Percentiles rank a stretch among this genome's conserved stretches.
Evolutionary conservation across 2,888 invertebrate genomes (phyloP).

Genomic region (Erebia epiphron): DNA sequence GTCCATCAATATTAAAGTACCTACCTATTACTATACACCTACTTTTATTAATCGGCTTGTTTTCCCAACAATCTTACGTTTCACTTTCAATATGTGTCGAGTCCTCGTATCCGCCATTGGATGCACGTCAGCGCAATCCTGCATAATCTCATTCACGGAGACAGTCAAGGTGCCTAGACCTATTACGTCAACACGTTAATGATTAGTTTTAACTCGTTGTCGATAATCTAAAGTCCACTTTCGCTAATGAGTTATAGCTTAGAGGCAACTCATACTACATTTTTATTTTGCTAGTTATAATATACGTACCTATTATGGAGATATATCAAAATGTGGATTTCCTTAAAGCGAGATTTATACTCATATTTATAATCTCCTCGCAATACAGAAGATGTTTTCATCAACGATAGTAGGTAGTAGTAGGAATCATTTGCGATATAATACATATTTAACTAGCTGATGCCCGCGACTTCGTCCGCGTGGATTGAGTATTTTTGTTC

Average conservation of each 20-base stretch:
- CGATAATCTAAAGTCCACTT: constrained; percentile 46
- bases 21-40: neutral
- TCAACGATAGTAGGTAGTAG: no score
- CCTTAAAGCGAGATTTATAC: no score
- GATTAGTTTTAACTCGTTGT: constrained; percentile 32
- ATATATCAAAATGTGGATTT: no score
- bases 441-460: no score
- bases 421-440: no score
- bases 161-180: constrained; percentile 4
- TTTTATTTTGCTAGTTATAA: neutral
- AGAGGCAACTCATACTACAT: constrained; percentile 12
- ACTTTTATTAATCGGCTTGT: constrained; percentile 2
- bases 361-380: no score
- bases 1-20: no score
- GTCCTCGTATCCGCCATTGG: neutral
- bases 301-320: no score
- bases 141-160: neutral
- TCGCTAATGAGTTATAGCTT: constrained; percentile 51
- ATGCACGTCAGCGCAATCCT: neutral
- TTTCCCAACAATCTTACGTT: neutral
- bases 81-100: constrained; percentile 2
- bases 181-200: constrained; percentile 19
- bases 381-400: no score
- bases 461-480: no score
- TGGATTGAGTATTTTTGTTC: no score